Evolutionary conservation across 2,888 invertebrate genomes (phyloP).

Genomic region (Eupithecia tripunctaria): DNA sequence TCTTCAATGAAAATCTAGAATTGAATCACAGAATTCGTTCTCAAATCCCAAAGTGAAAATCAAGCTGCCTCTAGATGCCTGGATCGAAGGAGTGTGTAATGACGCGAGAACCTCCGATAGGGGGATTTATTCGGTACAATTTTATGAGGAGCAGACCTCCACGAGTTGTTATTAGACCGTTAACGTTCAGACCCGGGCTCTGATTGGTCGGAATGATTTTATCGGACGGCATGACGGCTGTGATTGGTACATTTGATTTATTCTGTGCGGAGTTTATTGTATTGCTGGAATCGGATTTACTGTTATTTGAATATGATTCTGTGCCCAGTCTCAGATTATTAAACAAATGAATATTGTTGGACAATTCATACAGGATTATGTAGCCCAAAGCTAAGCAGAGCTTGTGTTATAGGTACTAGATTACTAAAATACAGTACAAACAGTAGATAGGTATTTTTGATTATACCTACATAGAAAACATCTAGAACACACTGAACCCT

Average conservation of each 20-base stretch:
- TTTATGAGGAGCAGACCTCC: slow-evolving; percentile 39
- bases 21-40: background rate
- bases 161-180: slow-evolving; percentile 37
- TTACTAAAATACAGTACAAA: too few species aligned
- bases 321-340: background rate
- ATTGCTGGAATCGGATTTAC: slow-evolving; percentile 15
- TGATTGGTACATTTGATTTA: slow-evolving; percentile 36
- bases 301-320: slow-evolving; percentile 16
- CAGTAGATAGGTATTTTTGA: too few species aligned
- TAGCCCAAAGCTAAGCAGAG: too few species aligned
- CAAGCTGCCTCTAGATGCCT: slow-evolving; percentile 17
- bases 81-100: slow-evolving; percentile 39
- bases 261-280: slow-evolving; percentile 16
- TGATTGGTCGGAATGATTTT: slow-evolving; percentile 35
- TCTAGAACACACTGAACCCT: too few species aligned
- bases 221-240: slow-evolving; percentile 22
- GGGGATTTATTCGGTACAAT: slow-evolving; percentile 43
- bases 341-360: too few species aligned
- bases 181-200: slow-evolving; percentile 30
- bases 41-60: background rate
- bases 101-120: slow-evolving; percentile 43
- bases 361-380: too few species aligned
- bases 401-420: too few species aligned
- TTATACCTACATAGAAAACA: too few species aligned
- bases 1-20: background rate